A percentile compares a stretch with the other conserved stretches of the same genome.
These are phyloP conservation scores for Lasiommata megera DNA, from an alignment of 2,888 invertebrate genomes.

Conservation along the genomic window DNA sequence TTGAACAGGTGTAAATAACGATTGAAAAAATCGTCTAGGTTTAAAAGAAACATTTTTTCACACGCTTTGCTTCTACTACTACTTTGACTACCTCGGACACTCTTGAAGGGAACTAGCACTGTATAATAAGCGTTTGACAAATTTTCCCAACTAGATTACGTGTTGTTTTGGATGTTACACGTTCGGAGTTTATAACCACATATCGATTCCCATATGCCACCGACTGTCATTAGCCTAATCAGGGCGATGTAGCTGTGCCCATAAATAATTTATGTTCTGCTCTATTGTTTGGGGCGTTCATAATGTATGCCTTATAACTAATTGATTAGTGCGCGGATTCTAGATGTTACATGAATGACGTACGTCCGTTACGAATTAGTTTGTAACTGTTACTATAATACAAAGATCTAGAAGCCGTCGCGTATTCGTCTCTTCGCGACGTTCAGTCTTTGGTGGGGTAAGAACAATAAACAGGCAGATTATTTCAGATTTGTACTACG, in stretches of 20 bases:
- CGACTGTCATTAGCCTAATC: slow-evolving; percentile 51
- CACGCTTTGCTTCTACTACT: no score
- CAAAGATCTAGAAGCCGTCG: no score
- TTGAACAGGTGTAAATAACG: no score
- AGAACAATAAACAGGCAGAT: no score
- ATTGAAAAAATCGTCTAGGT: no score
- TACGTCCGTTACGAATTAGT: not conserved
- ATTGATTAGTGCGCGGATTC: slow-evolving; percentile 31
- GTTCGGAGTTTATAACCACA: slow-evolving; percentile 9
- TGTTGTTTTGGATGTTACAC: slow-evolving; percentile 5
- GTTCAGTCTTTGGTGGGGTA: no score
- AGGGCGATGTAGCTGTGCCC: slow-evolving; percentile 40
- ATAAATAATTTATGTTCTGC: slow-evolving; percentile 48
- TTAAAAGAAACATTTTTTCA: no score
- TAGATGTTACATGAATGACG: not conserved
- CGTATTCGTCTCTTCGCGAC: no score
- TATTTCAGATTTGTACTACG: no score
- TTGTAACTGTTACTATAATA: not conserved
- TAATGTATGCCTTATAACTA: slow-evolving; percentile 37
- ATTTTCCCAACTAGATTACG: not conserved
- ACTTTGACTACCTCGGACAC: no score
- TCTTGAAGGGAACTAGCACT: no score
- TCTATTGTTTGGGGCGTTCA: slow-evolving; percentile 47
- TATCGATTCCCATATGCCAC: slow-evolving; percentile 30
- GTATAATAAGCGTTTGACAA: not conserved